phyloP scores from a whole-genome alignment of 1,140 invertebrate genomes.

The Doryteuthis pealeii region DNA sequence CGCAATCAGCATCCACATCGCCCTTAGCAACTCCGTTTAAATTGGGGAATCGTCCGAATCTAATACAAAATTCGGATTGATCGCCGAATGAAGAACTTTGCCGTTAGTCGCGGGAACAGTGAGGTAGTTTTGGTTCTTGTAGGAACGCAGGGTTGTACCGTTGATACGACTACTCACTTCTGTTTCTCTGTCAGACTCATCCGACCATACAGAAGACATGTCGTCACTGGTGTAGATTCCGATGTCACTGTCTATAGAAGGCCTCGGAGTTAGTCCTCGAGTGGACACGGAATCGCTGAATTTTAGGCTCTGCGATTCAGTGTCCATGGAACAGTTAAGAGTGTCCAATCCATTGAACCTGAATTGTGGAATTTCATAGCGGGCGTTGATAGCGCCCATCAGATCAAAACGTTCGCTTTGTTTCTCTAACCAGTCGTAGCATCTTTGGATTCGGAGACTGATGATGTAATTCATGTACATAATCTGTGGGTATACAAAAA shows the following conservation, averaged over 20 bases:
- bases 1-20: too few relatives aligned
- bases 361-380: neutral
- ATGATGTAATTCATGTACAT: conserved; percentile 50
- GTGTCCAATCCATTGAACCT: neutral
- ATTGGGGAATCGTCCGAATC: neutral
- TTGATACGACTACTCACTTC: neutral
- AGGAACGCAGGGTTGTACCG: neutral
- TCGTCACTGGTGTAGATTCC: neutral
- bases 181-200: neutral
- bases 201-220: neutral
- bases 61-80: neutral
- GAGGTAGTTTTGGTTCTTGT: neutral
- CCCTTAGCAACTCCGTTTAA: too few relatives aligned
- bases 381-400: neutral
- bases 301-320: neutral
- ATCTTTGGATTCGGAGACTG: conserved; percentile 26
- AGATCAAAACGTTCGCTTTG: neutral
- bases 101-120: neutral
- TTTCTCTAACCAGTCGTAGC: neutral
- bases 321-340: neutral
- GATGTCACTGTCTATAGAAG: neutral
- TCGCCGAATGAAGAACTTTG: neutral
- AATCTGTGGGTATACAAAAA: too few relatives aligned
- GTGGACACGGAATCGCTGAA: neutral
- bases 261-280: neutral